Evolutionary conservation across 92 coral and sea anemone species (phyloP).

Genomic region (Actinernus sp.): DNA sequence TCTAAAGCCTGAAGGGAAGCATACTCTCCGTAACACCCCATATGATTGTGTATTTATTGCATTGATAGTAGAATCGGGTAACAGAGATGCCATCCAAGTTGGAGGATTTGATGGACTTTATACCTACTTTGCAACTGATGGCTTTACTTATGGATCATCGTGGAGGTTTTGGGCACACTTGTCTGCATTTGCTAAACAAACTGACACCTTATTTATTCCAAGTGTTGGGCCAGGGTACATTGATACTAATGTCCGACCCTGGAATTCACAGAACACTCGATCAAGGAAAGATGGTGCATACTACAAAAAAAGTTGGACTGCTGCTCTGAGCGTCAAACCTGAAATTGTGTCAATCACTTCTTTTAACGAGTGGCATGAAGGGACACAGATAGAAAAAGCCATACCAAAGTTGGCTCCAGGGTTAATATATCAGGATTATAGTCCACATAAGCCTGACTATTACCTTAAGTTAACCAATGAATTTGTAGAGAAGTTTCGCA

Average conservation of each 20-base stretch:
- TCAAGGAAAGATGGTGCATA: conserved; percentile 79
- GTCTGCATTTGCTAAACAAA: conserved; percentile 74
- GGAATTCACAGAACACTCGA: conserved; percentile 88
- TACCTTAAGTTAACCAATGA: conserved; percentile 80
- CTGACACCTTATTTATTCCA: conserved; percentile 85
- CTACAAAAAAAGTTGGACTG: conserved; percentile 87
- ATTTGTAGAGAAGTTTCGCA: conserved; percentile 70
- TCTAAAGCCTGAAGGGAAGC: conserved; percentile 74
- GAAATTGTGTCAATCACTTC: conserved; percentile 89
- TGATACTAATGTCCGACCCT: conserved; percentile 88
- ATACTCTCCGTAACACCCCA: conserved; percentile 83
- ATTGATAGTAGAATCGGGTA: conserved; percentile 79
- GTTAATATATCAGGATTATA: conserved; percentile 67
- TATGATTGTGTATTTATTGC: conserved; percentile 95
- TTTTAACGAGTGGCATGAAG: conserved; percentile 99
- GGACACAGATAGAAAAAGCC: conserved; percentile 97
- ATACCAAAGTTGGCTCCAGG: conserved; percentile 82
- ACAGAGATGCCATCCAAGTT: conserved; percentile 66
- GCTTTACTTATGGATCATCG: conserved; percentile 90
- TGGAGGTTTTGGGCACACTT: conserved; percentile 90
- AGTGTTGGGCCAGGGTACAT: conserved; percentile 98
- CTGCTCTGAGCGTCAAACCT: conserved; percentile 84
- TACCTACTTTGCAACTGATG: conserved; percentile 95
- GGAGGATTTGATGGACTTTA: conserved; percentile 99
- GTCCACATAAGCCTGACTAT: conserved; percentile 75